A percentile compares a stretch with the other conserved stretches of the same genome.
Evolutionary conservation across 2,113 vertebrate species (phyloP).

Genomic region (Phasianus colchicus): DNA sequence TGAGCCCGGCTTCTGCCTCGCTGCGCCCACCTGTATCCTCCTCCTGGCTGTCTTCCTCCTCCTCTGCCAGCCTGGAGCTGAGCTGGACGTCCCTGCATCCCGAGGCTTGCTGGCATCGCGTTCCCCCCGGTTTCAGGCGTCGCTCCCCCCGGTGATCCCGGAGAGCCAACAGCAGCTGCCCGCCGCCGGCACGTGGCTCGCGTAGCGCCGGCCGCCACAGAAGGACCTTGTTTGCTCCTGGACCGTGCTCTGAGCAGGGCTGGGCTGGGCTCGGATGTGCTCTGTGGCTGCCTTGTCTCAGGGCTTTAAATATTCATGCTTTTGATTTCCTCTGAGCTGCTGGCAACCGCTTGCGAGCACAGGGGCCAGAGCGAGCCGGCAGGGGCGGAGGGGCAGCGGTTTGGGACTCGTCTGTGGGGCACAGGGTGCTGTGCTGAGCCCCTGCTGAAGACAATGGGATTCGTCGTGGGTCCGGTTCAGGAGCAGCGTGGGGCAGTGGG

Average conservation of each 20-base stretch:
- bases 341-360: not conserved
- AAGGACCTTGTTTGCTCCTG: not conserved
- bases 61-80: not conserved
- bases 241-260: not conserved
- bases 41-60: not conserved
- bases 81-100: not conserved
- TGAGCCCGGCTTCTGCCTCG: not conserved
- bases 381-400: not conserved
- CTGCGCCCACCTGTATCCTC: not conserved
- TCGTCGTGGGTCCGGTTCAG: too few relatives aligned
- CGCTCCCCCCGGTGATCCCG: not conserved
- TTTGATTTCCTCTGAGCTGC: not conserved
- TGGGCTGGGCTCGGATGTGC: not conserved
- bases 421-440: too few relatives aligned
- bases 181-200: not conserved
- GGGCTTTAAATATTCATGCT: conserved; percentile 56
- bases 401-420: not conserved
- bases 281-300: conserved; percentile 19
- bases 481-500: not conserved
- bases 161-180: not conserved
- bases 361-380: not conserved
- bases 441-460: not conserved
- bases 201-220: not conserved
- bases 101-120: not conserved
- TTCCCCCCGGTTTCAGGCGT: not conserved